Conservation (phyloP, 2,113 vertebrate species). For the Thryonomys swinderianus region DNA sequence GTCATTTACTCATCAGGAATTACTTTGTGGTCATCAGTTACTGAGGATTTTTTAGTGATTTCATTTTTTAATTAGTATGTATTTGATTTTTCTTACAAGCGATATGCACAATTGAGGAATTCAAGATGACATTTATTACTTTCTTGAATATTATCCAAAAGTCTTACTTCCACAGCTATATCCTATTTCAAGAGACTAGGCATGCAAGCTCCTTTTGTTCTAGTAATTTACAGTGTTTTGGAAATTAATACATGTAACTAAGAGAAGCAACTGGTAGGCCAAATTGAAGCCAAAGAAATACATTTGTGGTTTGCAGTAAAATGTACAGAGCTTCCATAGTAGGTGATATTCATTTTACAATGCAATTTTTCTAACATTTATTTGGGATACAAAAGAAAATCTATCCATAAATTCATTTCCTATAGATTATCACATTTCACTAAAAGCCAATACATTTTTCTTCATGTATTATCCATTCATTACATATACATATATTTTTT, state of each 20-base stretch:
- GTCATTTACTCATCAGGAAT: background rate
- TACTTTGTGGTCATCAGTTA: conserved; percentile 31
- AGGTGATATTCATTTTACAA: background rate
- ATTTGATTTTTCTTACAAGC: conserved; percentile 43
- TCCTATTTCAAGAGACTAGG: background rate
- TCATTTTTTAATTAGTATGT: background rate
- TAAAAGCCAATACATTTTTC: conserved; percentile 19
- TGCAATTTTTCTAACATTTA: background rate
- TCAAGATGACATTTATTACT: background rate
- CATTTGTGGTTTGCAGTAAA: background rate
- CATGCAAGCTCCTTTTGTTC: background rate
- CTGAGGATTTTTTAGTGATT: conserved; percentile 32
- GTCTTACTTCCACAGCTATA: conserved; percentile 47
- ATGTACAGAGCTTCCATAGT: background rate
- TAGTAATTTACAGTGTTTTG: background rate
- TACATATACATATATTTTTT: background rate
- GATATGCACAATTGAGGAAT: conserved; percentile 14
- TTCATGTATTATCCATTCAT: background rate
- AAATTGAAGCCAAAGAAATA: background rate
- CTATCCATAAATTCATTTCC: background rate
- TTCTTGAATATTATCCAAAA: conserved; percentile 48
- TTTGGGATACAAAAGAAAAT: background rate
- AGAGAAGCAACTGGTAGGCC: background rate
- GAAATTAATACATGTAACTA: background rate
- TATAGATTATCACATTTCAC: background rate